Evolutionary conservation across 1,140 invertebrate genomes (phyloP).

Genomic region (Mesaphorura yosii): DNA sequence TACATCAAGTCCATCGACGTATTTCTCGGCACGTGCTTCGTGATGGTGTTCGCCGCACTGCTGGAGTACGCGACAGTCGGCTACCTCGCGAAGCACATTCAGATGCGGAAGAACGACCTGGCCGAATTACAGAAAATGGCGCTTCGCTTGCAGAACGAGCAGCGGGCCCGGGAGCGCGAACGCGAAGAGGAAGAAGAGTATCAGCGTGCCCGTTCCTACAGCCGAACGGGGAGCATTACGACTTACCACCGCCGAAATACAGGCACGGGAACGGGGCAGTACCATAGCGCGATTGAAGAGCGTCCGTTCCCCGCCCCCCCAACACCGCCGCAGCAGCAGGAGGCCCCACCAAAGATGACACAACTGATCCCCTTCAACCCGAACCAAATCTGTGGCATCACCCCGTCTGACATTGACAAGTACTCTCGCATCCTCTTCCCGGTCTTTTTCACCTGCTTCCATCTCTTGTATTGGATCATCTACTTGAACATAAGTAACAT

Average conservation of each 20-base stretch:
- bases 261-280: too few species aligned
- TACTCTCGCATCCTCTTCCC: conserved; percentile 43
- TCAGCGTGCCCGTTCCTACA: not conserved
- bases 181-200: too few species aligned
- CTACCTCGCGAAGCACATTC: conserved; percentile 87
- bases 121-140: conserved; percentile 74
- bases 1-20: conserved; percentile 52
- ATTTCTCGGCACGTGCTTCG: conserved; percentile 46
- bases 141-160: conserved; percentile 59
- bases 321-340: conserved; percentile 8
- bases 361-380: conserved; percentile 31
- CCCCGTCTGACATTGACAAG: conserved; percentile 45
- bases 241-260: not conserved
- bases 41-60: conserved; percentile 42
- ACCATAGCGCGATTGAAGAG: not conserved
- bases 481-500: conserved; percentile 43
- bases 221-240: conserved; percentile 7
- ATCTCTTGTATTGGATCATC: conserved; percentile 46
- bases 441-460: conserved; percentile 44
- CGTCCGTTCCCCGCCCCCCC: not conserved
- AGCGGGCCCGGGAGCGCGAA: too few species aligned
- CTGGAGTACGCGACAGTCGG: conserved; percentile 78
- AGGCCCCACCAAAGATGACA: conserved; percentile 14
- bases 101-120: conserved; percentile 83
- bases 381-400: conserved; percentile 40